phyloP scores from a whole-genome alignment of 2,888 invertebrate genomes.

The Tinea semifulvella region DNA sequence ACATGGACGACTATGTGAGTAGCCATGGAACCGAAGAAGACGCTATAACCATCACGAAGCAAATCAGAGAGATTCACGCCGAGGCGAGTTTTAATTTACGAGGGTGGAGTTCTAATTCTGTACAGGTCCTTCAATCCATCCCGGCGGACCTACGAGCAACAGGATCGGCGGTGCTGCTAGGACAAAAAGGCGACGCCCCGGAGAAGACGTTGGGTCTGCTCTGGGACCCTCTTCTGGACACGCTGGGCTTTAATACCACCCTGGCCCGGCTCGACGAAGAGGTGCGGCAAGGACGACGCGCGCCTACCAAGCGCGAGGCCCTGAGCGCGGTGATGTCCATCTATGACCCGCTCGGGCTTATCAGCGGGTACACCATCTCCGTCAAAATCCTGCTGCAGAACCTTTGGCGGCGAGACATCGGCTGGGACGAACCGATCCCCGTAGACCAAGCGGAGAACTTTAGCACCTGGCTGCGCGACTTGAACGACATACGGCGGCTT shows the following conservation, averaged over 20 bases:
- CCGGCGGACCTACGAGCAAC: not conserved
- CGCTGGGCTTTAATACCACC: too few relatives aligned
- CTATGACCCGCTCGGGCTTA: not conserved
- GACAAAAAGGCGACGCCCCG: not conserved
- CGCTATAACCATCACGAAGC: constrained; percentile 15
- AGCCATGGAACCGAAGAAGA: constrained; percentile 19
- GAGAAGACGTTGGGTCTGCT: not conserved
- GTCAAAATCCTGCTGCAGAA: constrained; percentile 9
- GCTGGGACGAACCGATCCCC: constrained; percentile 5
- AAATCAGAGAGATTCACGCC: not conserved
- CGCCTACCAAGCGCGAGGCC: constrained; percentile 4
- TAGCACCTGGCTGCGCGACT: not conserved
- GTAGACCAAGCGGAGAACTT: not conserved
- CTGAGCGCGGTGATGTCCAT: not conserved
- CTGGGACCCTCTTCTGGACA: too few relatives aligned
- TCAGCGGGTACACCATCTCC: not conserved
- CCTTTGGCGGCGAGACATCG: not conserved
- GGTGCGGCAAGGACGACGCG: not conserved
- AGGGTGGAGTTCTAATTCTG: not conserved
- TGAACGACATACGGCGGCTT: not conserved
- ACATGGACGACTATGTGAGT: too few relatives aligned
- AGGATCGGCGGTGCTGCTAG: not conserved
- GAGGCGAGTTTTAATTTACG: not conserved
- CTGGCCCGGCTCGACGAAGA: not conserved
- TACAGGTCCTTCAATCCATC: not conserved